Conservation (phyloP, 1,140 invertebrate species). For the Pectinophora gossypiella region DNA sequence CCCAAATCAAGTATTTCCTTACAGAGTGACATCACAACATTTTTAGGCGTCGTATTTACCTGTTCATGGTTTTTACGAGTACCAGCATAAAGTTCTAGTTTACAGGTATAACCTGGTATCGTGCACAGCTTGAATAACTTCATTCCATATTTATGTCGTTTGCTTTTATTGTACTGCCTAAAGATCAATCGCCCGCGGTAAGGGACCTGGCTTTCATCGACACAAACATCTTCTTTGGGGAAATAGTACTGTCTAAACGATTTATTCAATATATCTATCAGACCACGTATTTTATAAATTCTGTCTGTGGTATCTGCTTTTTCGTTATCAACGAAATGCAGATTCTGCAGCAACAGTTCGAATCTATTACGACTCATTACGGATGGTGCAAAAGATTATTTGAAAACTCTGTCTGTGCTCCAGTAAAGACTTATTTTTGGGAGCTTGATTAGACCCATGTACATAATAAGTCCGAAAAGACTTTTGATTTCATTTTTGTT, state of each 20-base stretch:
- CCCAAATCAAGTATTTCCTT: conserved; percentile 27
- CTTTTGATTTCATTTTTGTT: conserved; percentile 23
- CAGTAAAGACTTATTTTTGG: conserved; percentile 28
- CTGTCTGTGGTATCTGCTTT: neutral
- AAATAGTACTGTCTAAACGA: conserved; percentile 34
- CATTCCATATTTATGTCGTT: conserved; percentile 50
- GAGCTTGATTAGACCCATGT: conserved; percentile 27
- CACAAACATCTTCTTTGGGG: conserved; percentile 32
- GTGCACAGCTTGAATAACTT: conserved; percentile 54
- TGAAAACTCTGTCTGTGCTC: conserved; percentile 19
- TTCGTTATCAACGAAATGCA: conserved; percentile 21
- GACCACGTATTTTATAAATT: neutral
- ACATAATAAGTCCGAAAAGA: conserved; percentile 26
- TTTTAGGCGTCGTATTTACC: conserved; percentile 23
- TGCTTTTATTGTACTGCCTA: conserved; percentile 46
- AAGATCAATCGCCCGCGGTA: conserved; percentile 53
- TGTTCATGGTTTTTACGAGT: conserved; percentile 18
- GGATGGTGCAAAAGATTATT: conserved; percentile 16
- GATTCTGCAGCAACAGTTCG: conserved; percentile 27
- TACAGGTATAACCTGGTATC: conserved; percentile 38
- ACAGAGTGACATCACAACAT: conserved; percentile 32
- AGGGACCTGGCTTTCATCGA: conserved; percentile 34
- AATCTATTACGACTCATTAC: conserved; percentile 30
- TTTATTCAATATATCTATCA: conserved; percentile 11
- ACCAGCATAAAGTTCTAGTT: conserved; percentile 36